Conservation (phyloP, 2,888 invertebrate species). For the Cancer borealis region DNA sequence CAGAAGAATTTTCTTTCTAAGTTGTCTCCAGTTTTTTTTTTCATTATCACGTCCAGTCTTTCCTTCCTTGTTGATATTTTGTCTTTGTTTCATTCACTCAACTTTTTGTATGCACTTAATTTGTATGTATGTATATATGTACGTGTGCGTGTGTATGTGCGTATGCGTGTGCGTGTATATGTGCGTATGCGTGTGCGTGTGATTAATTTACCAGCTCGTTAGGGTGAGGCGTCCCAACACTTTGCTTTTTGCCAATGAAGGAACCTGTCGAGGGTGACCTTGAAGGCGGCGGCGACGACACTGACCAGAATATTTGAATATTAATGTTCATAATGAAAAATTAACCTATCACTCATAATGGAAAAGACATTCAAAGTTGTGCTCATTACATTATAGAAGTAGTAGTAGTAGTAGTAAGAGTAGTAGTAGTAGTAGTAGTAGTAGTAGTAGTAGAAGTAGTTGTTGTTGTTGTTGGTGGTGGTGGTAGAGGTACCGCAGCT, state of each 20-base stretch:
- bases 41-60: background rate
- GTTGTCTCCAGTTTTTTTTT: no score
- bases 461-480: background rate
- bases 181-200: background rate
- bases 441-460: background rate
- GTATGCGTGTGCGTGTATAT: background rate
- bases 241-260: background rate
- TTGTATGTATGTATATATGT: background rate
- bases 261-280: slow-evolving; percentile 30
- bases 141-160: background rate
- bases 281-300: background rate
- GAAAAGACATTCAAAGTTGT: slow-evolving; percentile 29
- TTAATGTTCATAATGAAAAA: slow-evolving; percentile 30
- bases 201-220: slow-evolving; percentile 17
- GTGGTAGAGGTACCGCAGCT: background rate
- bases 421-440: background rate
- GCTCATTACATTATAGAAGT: slow-evolving; percentile 6
- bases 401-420: background rate
- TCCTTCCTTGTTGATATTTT: background rate
- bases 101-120: background rate
- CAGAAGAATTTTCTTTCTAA: no score
- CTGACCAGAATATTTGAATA: slow-evolving; percentile 32
- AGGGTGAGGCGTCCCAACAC: background rate
- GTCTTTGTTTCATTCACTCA: background rate
- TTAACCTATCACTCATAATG: slow-evolving; percentile 34